Evolutionary conservation across 2,113 vertebrate genomes (phyloP).

Genomic region (Leptobrachium ailaonicum): DNA sequence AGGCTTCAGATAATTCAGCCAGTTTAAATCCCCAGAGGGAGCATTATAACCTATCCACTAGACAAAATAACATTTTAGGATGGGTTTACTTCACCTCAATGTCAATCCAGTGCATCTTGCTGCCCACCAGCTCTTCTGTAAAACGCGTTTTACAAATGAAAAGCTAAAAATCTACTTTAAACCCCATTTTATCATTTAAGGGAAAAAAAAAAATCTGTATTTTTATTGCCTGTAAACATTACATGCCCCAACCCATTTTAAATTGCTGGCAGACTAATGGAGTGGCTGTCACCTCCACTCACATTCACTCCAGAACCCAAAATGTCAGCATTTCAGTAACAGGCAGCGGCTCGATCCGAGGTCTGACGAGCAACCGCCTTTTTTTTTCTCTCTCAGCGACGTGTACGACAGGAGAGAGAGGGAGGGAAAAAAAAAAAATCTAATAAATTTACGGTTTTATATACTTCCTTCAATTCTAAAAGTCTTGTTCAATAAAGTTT

Average conservation of each 20-base stretch:
- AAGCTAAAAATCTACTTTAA: too few species aligned
- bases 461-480: conserved; percentile 94
- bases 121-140: too few species aligned
- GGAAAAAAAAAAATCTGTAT: background rate
- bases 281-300: conserved; percentile 34
- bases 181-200: too few species aligned
- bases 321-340: conserved; percentile 47
- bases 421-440: conserved; percentile 68
- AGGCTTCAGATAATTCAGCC: too few species aligned
- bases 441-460: conserved; percentile 96
- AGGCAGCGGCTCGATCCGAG: conserved; percentile 33
- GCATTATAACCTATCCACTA: too few species aligned
- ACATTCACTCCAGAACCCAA: conserved; percentile 40
- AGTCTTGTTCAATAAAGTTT: conserved; percentile 98
- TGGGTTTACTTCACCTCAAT: too few species aligned
- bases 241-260: conserved; percentile 30
- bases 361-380: conserved; percentile 39
- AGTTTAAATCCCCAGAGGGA: too few species aligned
- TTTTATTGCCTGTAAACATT: conserved; percentile 15
- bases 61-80: too few species aligned
- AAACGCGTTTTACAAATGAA: too few species aligned
- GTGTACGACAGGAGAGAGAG: conserved; percentile 15
- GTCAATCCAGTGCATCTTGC: too few species aligned
- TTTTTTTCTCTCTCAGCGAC: conserved; percentile 6
- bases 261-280: conserved; percentile 27